Base-by-base conservation (phyloP, 2,113 vertebrate species). In the Regulus satrapa region DNA sequence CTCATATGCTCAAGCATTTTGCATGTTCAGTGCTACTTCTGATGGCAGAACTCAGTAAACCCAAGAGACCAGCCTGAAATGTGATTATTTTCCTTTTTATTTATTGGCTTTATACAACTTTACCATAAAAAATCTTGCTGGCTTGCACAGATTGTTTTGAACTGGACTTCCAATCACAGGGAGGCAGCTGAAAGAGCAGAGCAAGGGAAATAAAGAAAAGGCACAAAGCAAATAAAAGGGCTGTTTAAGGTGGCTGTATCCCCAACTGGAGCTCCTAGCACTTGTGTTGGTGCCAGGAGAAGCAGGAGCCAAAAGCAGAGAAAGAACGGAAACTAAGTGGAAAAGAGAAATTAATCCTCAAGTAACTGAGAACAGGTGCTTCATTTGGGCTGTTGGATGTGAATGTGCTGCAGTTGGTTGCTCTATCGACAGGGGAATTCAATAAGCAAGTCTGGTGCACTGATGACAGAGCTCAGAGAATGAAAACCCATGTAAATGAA, bases 331-430 rank as follows among this genome's bases (percentile, higher is more conserved):
- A 96, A 75, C 62, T 56, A 76, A 73, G 63, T 66, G 59, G 79
- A 85, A 91, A 92, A 76, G 63, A 93, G 66, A 89, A 94, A 95
- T 93, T 82, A 96, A 94, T 96, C 92, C 55, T 92, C 85, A 90
- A 93, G 92, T 78, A 94, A 93, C 67, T 52, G 92, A 89, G 94
- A 96, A 95, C 92, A 96, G 95, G 93, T 96, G 94, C 90, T 94
- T 90, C 94, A 93, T 97, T 88, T 94, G 93, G 64, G 85, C 68
- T 81, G 63, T 29, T 93, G 94, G 95, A 96, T 74, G 88, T 67
- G 88, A 80, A 92, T 43, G 48, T 86, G 93, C 88, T 93, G 92
- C 93, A 94, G 92, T 94, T 94, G 82, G 88, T 88, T 94, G 90
- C 95, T 92, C 88, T 84, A 54, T 93, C 2, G 61, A 88, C 88